These are phyloP conservation scores for Zosterops japonicus DNA, from an alignment of 2,113 vertebrate species.

Conservation along the genomic window DNA sequence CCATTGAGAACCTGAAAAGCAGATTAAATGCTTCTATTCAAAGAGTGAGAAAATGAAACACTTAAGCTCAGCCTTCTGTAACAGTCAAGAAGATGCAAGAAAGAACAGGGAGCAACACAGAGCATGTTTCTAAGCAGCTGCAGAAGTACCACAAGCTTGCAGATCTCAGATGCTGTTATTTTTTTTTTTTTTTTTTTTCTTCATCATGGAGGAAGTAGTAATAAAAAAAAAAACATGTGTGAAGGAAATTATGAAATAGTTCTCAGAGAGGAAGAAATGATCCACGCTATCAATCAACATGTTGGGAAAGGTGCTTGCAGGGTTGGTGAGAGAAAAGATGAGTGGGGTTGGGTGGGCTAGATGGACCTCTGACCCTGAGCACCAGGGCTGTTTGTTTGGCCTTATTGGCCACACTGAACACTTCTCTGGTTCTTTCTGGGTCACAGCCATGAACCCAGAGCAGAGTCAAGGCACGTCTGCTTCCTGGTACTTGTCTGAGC, in stretches of 20 bases:
- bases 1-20: neutral
- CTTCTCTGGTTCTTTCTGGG: neutral
- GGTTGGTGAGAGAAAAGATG: neutral
- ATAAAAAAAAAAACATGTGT: neutral
- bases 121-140: neutral
- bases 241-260: neutral
- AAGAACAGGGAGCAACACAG: neutral
- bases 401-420: neutral
- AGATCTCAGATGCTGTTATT: neutral
- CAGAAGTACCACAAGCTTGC: neutral
- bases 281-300: neutral
- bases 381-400: neutral
- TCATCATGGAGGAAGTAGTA: neutral
- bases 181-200: neutral
- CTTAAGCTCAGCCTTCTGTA: neutral
- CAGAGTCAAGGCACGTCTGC: neutral
- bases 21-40: neutral
- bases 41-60: neutral
- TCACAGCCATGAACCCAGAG: neutral
- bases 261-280: neutral
- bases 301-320: neutral
- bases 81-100: neutral
- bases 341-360: neutral
- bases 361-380: neutral
- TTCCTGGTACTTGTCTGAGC: neutral